Conservation (phyloP, 2,113 vertebrate genomes). For the Sinosuthora webbiana region DNA sequence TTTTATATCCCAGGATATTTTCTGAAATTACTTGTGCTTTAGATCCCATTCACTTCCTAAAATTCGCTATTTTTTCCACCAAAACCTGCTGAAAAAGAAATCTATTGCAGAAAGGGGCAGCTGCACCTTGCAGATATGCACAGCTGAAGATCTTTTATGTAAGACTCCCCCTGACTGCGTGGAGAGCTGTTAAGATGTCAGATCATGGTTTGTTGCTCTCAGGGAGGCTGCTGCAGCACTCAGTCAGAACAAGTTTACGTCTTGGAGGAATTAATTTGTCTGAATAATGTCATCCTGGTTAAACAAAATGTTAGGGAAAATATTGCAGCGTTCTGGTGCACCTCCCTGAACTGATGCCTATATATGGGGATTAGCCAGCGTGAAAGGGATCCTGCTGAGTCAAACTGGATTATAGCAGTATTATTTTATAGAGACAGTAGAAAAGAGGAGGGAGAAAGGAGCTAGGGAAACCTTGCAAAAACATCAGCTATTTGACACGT, state of each 20-base stretch:
- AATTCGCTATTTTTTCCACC: background rate
- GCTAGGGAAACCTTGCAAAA: background rate
- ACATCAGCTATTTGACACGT: background rate
- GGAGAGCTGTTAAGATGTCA: constrained; percentile 59
- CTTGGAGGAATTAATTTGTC: constrained; percentile 61
- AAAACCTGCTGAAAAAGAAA: constrained; percentile 1
- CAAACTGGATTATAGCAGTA: constrained; percentile 39
- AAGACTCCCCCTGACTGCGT: constrained; percentile 33
- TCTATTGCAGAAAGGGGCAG: background rate
- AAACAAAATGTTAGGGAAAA: constrained; percentile 60
- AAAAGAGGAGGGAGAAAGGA: background rate
- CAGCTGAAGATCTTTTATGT: constrained; percentile 47
- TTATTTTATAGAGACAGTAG: constrained; percentile 42
- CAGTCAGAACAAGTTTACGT: constrained; percentile 60
- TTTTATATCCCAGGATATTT: background rate
- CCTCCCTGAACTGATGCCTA: constrained; percentile 53
- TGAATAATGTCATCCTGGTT: constrained; percentile 57
- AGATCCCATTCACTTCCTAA: background rate
- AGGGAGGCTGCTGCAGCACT: constrained; percentile 28
- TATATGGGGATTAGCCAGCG: constrained; percentile 51
- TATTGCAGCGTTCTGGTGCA: constrained; percentile 12
- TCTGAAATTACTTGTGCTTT: background rate
- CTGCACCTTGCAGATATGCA: constrained; percentile 10
- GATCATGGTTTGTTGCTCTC: constrained; percentile 58
- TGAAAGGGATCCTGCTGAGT: constrained; percentile 51